Evolutionary conservation across 2,888 invertebrate genomes (phyloP).

Genomic region (Caenorhabditis sp.): DNA sequence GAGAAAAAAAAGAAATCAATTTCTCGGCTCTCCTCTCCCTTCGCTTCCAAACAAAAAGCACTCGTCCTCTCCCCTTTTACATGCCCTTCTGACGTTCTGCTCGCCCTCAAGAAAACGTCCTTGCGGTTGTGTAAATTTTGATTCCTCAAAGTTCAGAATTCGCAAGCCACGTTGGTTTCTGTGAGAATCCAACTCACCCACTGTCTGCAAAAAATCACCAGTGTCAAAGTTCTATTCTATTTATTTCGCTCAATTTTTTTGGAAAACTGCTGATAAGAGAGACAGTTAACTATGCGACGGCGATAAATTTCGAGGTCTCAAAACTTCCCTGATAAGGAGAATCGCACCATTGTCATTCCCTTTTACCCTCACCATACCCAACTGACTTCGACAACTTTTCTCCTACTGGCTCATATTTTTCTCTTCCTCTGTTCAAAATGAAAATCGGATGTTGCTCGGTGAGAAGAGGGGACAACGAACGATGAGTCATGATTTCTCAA

Average conservation of each 20-base stretch:
- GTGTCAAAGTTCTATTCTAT: slow-evolving; percentile 10
- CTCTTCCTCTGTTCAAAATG: not conserved
- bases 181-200: not conserved
- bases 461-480: slow-evolving; percentile 4
- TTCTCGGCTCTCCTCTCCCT: not conserved
- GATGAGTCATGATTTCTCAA: slow-evolving; percentile 20
- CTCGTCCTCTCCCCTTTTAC: slow-evolving; percentile 1
- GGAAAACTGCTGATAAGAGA: slow-evolving; percentile 1
- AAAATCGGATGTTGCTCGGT: slow-evolving; percentile 54
- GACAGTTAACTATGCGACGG: slow-evolving; percentile 28
- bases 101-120: not conserved
- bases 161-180: not conserved
- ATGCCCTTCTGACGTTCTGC: not conserved
- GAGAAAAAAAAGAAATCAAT: slow-evolving; percentile 18
- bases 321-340: slow-evolving; percentile 18
- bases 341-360: slow-evolving; percentile 12
- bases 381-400: not conserved
- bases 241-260: not conserved
- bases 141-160: not conserved
- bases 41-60: not conserved
- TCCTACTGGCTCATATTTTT: not conserved
- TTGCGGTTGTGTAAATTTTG: not conserved
- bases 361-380: not conserved
- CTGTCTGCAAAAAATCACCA: not conserved
- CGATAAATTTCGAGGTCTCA: slow-evolving; percentile 19